These are phyloP conservation scores for Sinocyclocheilus anshuiensis DNA, from an alignment of 2,113 vertebrate genomes.

Conservation along the genomic window DNA sequence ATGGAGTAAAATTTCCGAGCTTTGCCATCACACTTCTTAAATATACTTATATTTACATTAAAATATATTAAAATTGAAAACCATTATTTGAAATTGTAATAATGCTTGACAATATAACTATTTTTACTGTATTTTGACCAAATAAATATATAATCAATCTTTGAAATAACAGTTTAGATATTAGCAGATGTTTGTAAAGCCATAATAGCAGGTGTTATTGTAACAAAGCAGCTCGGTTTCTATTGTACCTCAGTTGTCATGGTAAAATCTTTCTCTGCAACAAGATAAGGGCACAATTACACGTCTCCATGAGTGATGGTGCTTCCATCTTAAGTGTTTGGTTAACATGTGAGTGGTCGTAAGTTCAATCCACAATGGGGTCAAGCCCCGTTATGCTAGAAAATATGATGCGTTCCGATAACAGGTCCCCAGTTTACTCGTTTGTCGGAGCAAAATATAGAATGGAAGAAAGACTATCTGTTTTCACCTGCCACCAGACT, in stretches of 20 bases:
- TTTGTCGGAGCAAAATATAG: background rate
- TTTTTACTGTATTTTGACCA: too few species aligned
- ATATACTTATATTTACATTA: too few species aligned
- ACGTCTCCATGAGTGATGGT: conserved; percentile 15
- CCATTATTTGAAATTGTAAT: too few species aligned
- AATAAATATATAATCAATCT: background rate
- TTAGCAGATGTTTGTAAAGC: background rate
- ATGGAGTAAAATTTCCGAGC: too few species aligned
- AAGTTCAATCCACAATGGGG: background rate
- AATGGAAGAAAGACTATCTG: background rate
- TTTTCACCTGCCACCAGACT: conserved; percentile 29
- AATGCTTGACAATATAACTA: too few species aligned
- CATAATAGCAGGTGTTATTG: conserved; percentile 12
- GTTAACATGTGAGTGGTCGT: background rate
- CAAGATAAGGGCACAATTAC: conserved; percentile 8
- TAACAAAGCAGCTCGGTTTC: background rate
- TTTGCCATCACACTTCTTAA: too few species aligned
- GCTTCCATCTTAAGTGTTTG: conserved; percentile 33
- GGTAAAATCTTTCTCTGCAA: background rate
- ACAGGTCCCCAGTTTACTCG: background rate
- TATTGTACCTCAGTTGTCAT: conserved; percentile 3
- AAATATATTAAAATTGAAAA: too few species aligned
- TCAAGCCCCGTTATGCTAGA: conserved; percentile 7
- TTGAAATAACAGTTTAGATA: background rate
- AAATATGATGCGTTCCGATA: background rate